phyloP scores from a whole-genome alignment of 1,140 invertebrate genomes.

The Dinothrombium tinctorium region DNA sequence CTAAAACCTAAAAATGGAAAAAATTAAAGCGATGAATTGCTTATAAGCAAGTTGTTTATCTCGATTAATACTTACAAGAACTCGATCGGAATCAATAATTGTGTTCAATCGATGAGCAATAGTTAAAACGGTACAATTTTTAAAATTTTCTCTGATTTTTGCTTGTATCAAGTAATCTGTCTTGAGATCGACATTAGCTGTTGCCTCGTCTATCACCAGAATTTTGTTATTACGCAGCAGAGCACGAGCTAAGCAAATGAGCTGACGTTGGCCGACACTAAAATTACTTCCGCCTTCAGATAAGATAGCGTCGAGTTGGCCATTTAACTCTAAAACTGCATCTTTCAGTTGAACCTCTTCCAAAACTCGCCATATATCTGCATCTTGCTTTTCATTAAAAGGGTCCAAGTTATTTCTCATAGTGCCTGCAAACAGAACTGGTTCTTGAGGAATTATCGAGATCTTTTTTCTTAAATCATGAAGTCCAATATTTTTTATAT shows the following conservation, averaged over 20 bases:
- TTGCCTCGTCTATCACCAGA: slow-evolving; percentile 77
- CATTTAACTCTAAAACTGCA: slow-evolving; percentile 13
- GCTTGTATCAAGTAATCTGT: slow-evolving; percentile 66
- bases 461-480: slow-evolving; percentile 12
- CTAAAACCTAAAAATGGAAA: slow-evolving; percentile 9
- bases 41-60: not conserved
- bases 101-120: slow-evolving; percentile 75
- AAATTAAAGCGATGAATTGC: too few relatives aligned
- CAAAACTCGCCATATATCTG: slow-evolving; percentile 18
- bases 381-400: slow-evolving; percentile 16
- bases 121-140: slow-evolving; percentile 57
- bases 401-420: slow-evolving; percentile 21
- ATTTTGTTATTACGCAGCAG: slow-evolving; percentile 66
- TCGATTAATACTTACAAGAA: slow-evolving; percentile 8
- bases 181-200: slow-evolving; percentile 69
- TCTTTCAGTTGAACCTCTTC: slow-evolving; percentile 16
- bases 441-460: slow-evolving; percentile 37
- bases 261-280: slow-evolving; percentile 46
- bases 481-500: slow-evolving; percentile 18
- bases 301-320: slow-evolving; percentile 18
- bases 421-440: slow-evolving; percentile 23
- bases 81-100: slow-evolving; percentile 51
- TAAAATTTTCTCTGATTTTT: slow-evolving; percentile 53
- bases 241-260: slow-evolving; percentile 63
- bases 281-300: slow-evolving; percentile 33